Evolutionary conservation across 2,888 invertebrate species (phyloP).

Genomic region (Sisyra nigra): DNA sequence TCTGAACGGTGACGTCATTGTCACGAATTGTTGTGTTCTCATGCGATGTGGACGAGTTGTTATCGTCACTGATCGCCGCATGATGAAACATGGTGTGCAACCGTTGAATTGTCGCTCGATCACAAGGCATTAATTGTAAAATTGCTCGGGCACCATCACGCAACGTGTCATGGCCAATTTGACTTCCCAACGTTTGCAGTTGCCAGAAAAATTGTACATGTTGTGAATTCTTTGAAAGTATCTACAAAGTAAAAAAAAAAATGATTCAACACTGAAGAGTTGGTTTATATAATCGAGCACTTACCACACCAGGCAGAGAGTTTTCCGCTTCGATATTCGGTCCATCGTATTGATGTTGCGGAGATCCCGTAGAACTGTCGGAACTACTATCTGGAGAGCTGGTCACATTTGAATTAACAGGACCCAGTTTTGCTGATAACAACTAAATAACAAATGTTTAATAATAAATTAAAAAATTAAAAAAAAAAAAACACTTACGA

Average conservation of each 20-base stretch:
- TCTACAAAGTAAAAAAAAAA: conserved; percentile 26
- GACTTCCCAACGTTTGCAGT: conserved; percentile 76
- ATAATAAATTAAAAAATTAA: conserved; percentile 10
- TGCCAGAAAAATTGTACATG: conserved; percentile 71
- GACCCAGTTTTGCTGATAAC: conserved; percentile 61
- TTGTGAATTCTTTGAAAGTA: conserved; percentile 67
- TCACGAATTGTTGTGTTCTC: conserved; percentile 3
- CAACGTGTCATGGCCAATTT: conserved; percentile 59
- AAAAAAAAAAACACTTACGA: conserved; percentile 36
- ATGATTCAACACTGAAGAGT: neutral
- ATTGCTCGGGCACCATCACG: conserved; percentile 71
- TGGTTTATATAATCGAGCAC: conserved; percentile 19
- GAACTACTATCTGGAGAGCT: conserved; percentile 87
- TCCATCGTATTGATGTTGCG: conserved; percentile 69
- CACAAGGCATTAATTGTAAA: conserved; percentile 65
- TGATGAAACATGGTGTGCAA: conserved; percentile 25
- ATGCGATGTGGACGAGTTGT: conserved; percentile 19
- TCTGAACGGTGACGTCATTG: conserved; percentile 35
- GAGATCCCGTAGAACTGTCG: conserved; percentile 87
- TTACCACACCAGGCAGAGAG: conserved; percentile 78
- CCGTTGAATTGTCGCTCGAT: conserved; percentile 32
- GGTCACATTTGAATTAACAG: conserved; percentile 50
- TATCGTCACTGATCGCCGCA: conserved; percentile 15
- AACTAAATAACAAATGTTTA: no score
- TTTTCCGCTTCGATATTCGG: conserved; percentile 73